Evolutionary conservation across 2,888 invertebrate species (phyloP), one percentile per base, ranked within the genome.

Genomic region (Zaprionus lineosus): DNA sequence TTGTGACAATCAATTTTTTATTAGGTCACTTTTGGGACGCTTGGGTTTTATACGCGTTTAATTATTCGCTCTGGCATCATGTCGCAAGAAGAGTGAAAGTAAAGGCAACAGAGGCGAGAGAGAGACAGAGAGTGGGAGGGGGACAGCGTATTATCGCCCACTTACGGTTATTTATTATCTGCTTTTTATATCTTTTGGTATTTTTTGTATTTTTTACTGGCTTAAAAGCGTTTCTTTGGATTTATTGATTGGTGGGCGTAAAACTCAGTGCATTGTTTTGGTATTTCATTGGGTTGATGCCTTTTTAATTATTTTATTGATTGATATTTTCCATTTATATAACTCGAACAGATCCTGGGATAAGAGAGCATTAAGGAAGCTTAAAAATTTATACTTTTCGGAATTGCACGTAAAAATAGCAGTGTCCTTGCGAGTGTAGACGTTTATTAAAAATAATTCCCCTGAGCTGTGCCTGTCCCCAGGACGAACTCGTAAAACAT

Each of bases 401-500:
- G 28, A 37, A 19, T 7, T 7, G 8, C 7, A n/a, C 2, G 9
- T 24, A 36, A 29, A 46, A 3, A 21, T 16, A 8, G 37, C 28
- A 8, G 16, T 7, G 33, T 19, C 12, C n/a, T 39, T 21, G 34
- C 16, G 15, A 9, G 6, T 21, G 19, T 12, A n/a, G 1, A 16
- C 5, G 8, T 9, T 6, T 6, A 14, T 47, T 24, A 44, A 15
- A 34, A 16, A n/a, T n/a, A 14, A 31, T 31, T 24, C 19, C 48
- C n/a, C n/a, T 3, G 33, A 14, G 11, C 16, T 34, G 26, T 3
- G 8, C 36, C 14, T n/a, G n/a, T n/a, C n/a, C n/a, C n/a, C n/a
- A n/a, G n/a, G n/a, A n/a, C n/a, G n/a, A n/a, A 44, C 44, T 11
- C 48, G 56, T 61, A 47, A 70, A 83, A 71, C 64, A 51, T 73